Evolutionary conservation across 2,797 vertebrate species (phyloP), one percentile per base, ranked within the genome.

Genomic region (Antennarius maculatus): DNA sequence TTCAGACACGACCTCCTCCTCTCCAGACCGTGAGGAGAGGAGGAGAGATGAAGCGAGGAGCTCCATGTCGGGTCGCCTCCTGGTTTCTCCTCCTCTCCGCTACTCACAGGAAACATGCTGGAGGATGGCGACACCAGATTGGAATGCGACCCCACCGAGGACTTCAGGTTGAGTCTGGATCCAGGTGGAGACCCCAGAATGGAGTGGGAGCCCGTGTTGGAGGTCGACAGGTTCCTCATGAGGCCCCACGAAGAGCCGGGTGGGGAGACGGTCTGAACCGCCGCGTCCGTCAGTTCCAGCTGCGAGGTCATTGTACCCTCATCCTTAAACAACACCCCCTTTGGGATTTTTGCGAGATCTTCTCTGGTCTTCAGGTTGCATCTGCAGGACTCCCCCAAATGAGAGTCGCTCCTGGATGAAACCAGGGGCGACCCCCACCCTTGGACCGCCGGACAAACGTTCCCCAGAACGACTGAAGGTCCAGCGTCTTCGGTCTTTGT

Each of bases 361-460:
- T 49, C 50, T 63, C 51, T 74, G 52, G 47, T 39, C 46, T 28
- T 71, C 10, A 61, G 18, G 29, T 71, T 67, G 60, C 84, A 83
- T 80, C 5, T 90, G 71, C 66, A 80, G 53, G 89, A 89, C 54
- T 87, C 86, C 55, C 94, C 92, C 67, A 98, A 83, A 29, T 89
- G 88, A 0, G 96, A 94, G 73, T 98, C 96, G 10, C 97, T 98
- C 60, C 95, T 75, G 1, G 97, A 97, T 8, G 94, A 94, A 42
- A 94, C 92, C 50, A 98, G 83, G 8, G 93, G 60, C 2, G 80
- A 76, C 55, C 85, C 90, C 71, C 89, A 83, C 42, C 64, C 67
- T 34, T 13, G 56, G n/a, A 18, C 70, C 7, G 54, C 2, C 1
- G 13, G 37, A 54, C 47, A 51, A 9, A 29, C 71, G 61, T 49